These are phyloP conservation scores for Calyptomena viridis DNA, from an alignment of 2,113 vertebrate species.

Conservation along the genomic window DNA sequence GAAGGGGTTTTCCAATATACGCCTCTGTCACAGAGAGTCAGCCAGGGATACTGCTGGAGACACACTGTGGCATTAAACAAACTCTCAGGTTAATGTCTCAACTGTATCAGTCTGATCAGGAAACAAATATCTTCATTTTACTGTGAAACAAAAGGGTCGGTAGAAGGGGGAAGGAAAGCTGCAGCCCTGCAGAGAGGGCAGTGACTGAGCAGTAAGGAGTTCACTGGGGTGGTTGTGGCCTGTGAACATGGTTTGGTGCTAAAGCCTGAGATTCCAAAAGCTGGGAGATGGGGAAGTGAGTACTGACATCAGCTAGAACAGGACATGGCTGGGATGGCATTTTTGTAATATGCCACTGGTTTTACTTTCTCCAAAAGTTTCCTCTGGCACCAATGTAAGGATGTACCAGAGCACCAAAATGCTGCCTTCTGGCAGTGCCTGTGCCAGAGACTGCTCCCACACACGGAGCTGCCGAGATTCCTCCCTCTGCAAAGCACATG, in stretches of 20 bases:
- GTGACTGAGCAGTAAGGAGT: background rate
- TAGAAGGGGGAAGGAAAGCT: background rate
- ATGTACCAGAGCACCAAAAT: background rate
- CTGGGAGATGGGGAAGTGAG: background rate
- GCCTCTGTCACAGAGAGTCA: no score
- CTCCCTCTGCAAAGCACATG: background rate
- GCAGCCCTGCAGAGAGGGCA: background rate
- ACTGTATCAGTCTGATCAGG: background rate
- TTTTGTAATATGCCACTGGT: background rate
- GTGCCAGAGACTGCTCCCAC: background rate
- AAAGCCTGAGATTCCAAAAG: background rate
- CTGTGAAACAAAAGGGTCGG: background rate
- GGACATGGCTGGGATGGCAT: background rate
- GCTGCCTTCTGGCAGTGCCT: rapidly evolving
- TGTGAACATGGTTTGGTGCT: background rate
- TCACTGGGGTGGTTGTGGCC: background rate
- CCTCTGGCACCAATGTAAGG: background rate
- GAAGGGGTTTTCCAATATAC: background rate
- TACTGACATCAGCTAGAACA: background rate
- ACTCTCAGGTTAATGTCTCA: background rate
- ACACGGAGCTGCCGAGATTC: background rate
- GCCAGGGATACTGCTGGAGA: background rate
- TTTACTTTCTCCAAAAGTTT: background rate
- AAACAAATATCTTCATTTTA: background rate
- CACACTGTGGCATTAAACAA: background rate